Percentiles rank a stretch among this genome's conserved stretches.
Conservation (phyloP, 2,888 invertebrate genomes). For the Rhingia rostrata region DNA sequence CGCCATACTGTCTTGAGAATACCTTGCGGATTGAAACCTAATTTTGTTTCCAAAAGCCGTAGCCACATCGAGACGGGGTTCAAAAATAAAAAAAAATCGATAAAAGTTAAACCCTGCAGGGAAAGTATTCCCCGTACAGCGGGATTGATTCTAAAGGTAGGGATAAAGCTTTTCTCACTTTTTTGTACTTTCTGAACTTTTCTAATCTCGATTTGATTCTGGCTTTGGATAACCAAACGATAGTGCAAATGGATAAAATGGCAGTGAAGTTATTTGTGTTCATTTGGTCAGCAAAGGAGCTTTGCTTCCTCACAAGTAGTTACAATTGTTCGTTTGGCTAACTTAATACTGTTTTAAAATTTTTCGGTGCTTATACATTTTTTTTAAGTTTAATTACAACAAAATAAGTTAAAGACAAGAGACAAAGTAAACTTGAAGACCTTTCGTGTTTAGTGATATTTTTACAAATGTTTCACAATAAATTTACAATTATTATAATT, state of each 20-base stretch:
- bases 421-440: constrained; percentile 40
- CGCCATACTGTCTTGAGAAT: too few relatives aligned
- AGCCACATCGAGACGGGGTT: too few relatives aligned
- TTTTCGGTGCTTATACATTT: constrained; percentile 28
- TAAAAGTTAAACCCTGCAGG: too few relatives aligned
- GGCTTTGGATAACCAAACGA: neutral
- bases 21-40: too few relatives aligned
- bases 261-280: constrained; percentile 27
- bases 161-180: too few relatives aligned
- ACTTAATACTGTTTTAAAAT: constrained; percentile 68
- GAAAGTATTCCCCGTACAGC: too few relatives aligned
- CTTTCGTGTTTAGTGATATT: constrained; percentile 32
- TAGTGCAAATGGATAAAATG: constrained; percentile 31
- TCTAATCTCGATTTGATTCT: too few relatives aligned
- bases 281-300: neutral
- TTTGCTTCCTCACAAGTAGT: too few relatives aligned
- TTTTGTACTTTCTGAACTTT: too few relatives aligned
- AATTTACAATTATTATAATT: constrained; percentile 35
- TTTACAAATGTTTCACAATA: constrained; percentile 7
- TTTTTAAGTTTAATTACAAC: constrained; percentile 16
- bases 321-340: constrained; percentile 26
- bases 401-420: constrained; percentile 18
- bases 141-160: too few relatives aligned
- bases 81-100: too few relatives aligned
- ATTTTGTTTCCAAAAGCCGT: too few relatives aligned